Conservation (phyloP, 1,140 invertebrate genomes). For the Aphidius gifuensis region DNA sequence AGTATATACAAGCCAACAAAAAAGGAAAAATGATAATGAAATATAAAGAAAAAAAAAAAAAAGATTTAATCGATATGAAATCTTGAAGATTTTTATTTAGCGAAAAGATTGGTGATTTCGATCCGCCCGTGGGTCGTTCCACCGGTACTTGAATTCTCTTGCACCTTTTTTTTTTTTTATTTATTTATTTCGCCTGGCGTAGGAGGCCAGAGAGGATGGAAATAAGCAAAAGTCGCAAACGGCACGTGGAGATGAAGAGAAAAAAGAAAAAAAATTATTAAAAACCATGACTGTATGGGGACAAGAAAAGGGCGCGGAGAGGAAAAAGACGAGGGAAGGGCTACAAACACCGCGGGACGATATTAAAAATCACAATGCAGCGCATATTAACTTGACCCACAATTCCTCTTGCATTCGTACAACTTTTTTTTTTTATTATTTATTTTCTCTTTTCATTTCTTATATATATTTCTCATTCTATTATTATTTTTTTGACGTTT, state of each 20-base stretch:
- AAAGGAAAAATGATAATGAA: too few species aligned
- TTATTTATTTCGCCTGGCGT: slow-evolving; percentile 36
- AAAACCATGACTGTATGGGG: not conserved
- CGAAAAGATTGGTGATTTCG: slow-evolving; percentile 16
- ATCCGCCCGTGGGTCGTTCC: slow-evolving; percentile 33
- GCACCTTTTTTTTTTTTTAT: slow-evolving; percentile 29
- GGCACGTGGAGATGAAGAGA: slow-evolving; percentile 11
- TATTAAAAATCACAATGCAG: slow-evolving; percentile 50
- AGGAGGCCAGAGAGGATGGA: slow-evolving; percentile 23
- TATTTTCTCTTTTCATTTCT: slow-evolving; percentile 4
- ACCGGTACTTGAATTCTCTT: slow-evolving; percentile 43
- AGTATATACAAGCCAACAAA: too few species aligned
- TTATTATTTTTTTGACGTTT: not conserved
- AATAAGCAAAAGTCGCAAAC: not conserved
- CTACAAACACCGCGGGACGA: slow-evolving; percentile 23
- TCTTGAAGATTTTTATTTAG: too few species aligned
- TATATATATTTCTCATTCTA: slow-evolving; percentile 3
- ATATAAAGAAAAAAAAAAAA: too few species aligned
- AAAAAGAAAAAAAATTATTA: not conserved
- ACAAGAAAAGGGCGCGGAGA: slow-evolving; percentile 1
- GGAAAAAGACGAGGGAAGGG: slow-evolving; percentile 16
- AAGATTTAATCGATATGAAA: too few species aligned
- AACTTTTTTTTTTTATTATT: slow-evolving; percentile 3
- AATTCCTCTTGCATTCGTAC: slow-evolving; percentile 26
- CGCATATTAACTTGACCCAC: slow-evolving; percentile 51